phyloP scores from a whole-genome alignment of 2,113 vertebrate species.

The Pavo muticus region DNA sequence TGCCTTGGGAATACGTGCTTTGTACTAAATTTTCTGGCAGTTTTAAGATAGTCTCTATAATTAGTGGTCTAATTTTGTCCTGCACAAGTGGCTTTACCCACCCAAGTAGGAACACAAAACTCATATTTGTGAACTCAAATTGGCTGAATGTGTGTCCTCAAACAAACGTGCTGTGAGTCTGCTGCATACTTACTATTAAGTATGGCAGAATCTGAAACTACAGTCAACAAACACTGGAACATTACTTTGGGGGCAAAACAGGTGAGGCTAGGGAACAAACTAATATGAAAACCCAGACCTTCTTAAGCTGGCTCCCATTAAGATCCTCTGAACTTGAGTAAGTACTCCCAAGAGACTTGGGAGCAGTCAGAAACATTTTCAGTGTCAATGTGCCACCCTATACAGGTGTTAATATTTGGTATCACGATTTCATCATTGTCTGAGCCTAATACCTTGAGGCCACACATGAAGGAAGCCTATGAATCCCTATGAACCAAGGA shows the following conservation, averaged over 20 bases:
- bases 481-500: neutral
- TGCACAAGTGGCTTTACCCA: slow-evolving; percentile 29
- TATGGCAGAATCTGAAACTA: neutral
- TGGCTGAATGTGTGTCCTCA: slow-evolving; percentile 10
- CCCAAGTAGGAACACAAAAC: slow-evolving; percentile 40
- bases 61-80: slow-evolving; percentile 59
- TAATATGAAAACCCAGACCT: neutral
- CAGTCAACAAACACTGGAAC: slow-evolving; percentile 1
- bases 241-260: slow-evolving; percentile 4
- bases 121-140: slow-evolving; percentile 14
- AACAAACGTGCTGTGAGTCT: neutral
- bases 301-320: neutral
- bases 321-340: neutral
- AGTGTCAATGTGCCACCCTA: neutral
- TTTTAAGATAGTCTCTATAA: slow-evolving; percentile 56
- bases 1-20: neutral
- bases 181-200: neutral
- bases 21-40: slow-evolving; percentile 34
- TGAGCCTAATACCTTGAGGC: neutral
- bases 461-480: neutral
- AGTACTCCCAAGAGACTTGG: neutral
- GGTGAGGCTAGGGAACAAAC: neutral
- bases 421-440: neutral
- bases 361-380: neutral
- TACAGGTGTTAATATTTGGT: neutral